Conservation (phyloP, 2,888 invertebrate species). For the Scrobipalpa costella region DNA sequence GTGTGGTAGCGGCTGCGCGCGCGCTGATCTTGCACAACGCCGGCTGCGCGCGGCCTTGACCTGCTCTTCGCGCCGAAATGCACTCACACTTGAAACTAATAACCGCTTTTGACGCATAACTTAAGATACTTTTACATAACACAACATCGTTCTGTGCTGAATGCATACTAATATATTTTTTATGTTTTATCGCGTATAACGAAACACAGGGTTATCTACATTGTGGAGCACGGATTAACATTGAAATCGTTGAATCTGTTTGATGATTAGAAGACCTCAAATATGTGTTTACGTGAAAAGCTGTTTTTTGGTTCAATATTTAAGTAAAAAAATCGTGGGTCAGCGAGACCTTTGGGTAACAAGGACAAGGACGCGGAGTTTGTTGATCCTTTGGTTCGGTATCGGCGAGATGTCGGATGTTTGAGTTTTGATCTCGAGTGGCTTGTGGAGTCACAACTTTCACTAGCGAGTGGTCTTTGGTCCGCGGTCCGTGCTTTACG, state of each 20-base stretch:
- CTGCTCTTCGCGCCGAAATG: slow-evolving; percentile 68
- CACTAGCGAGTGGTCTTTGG: slow-evolving; percentile 55
- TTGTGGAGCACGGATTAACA: background rate
- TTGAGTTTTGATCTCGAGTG: slow-evolving; percentile 50
- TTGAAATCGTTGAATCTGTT: slow-evolving; percentile 13
- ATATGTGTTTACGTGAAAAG: slow-evolving; percentile 17
- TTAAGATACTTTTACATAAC: slow-evolving; percentile 33
- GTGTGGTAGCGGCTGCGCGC: slow-evolving; percentile 24
- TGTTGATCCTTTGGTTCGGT: slow-evolving; percentile 17
- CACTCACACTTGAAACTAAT: slow-evolving; percentile 60
- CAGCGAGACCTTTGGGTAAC: slow-evolving; percentile 7
- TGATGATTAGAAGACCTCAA: slow-evolving; percentile 21
- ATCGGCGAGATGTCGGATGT: slow-evolving; percentile 17
- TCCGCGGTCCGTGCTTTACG: slow-evolving; percentile 67
- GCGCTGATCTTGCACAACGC: slow-evolving; percentile 63
- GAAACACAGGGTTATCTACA: slow-evolving; percentile 12
- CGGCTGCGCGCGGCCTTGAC: slow-evolving; percentile 62
- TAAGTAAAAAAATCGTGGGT: slow-evolving; percentile 1
- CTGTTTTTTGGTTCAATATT: slow-evolving; percentile 15
- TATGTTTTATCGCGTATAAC: slow-evolving; percentile 14
- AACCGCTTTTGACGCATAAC: slow-evolving; percentile 34
- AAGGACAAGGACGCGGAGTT: slow-evolving; percentile 23
- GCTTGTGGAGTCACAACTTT: slow-evolving; percentile 62
- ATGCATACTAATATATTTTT: slow-evolving; percentile 26
- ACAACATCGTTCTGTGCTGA: slow-evolving; percentile 28